phyloP scores from a whole-genome alignment of 1,140 invertebrate genomes.

The Calliopsis andreniformis region DNA sequence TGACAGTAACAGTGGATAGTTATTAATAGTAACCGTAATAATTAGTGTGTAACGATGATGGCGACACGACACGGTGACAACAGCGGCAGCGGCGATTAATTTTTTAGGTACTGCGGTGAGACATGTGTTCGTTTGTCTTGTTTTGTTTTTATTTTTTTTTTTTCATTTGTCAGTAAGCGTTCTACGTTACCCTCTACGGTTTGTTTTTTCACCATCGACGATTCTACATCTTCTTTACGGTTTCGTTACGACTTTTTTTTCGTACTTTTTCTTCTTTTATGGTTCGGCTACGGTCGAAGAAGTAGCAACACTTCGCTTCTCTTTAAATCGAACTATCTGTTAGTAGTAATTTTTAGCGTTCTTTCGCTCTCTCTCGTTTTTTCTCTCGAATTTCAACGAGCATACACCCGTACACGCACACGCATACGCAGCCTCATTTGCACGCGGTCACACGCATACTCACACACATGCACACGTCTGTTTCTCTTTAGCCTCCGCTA shows the following conservation, averaged over 20 bases:
- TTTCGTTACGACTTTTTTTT: conserved; percentile 18
- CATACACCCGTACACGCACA: background rate
- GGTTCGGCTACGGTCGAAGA: conserved; percentile 31
- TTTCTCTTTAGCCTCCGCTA: conserved; percentile 38
- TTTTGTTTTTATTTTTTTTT: conserved; percentile 27
- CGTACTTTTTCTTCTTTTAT: conserved; percentile 21
- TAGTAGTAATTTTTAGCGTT: conserved; percentile 42
- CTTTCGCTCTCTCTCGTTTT: too few species aligned
- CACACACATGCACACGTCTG: conserved; percentile 14
- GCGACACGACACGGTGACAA: conserved; percentile 27
- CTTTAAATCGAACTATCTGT: conserved; percentile 33
- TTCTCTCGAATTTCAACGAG: conserved; percentile 3
- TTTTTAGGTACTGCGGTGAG: conserved; percentile 43
- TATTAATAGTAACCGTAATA: conserved; percentile 30
- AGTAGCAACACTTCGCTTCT: conserved; percentile 44
- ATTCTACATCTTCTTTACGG: conserved; percentile 43
- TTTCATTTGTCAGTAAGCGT: conserved; percentile 43
- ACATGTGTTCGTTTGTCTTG: conserved; percentile 26
- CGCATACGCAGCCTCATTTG: background rate
- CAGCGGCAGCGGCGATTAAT: conserved; percentile 14
- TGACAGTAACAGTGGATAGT: conserved; percentile 23
- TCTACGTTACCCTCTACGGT: conserved; percentile 49
- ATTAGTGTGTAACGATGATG: conserved; percentile 43
- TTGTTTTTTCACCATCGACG: conserved; percentile 18
- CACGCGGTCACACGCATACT: conserved; percentile 9